Evolutionary conservation across 2,888 invertebrate species (phyloP), one percentile per base, ranked within the genome.

Genomic region (Sarcophaga caerulescens): DNA sequence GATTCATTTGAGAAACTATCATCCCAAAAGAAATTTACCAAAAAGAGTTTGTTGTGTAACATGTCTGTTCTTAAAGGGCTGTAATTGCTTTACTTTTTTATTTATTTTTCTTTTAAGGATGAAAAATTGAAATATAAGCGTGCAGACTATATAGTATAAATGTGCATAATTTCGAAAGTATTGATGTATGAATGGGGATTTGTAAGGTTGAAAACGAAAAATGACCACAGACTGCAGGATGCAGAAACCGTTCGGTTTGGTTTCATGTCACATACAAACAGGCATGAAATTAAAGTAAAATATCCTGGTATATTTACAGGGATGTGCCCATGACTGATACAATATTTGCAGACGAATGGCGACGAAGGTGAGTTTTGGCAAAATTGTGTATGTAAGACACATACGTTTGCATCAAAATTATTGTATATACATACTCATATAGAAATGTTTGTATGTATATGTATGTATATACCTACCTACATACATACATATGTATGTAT

Each of bases 391-490:
- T 57, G 47, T 69, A 60, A 62, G 21, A 23, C 25, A 47, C 44
- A 59, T n/a, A 63, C 69, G 60, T 75, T 75, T 73, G 73, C 73
- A 57, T 47, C 10, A 81, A 45, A 69, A 47, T 69, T 75, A 69
- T 63, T 4, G 47, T 47, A 44, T 17, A 17, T 45, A n/a, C 14
- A 14, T 45, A 19, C 14, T 47, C 47, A 65, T 25, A 75, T 60
- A 11, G 6, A n/a, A 44, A 60, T 10, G 57, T 47, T 57, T 57
- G 44, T 10, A 52, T 52, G 17, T 52, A 8, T 35, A 10, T 2
- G 10, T 63, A 2, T 10, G 12, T 12, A 44, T 17, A 6, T 23
- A 25, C 52, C 10, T 45, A 65, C 62, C 21, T 12, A 19, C 3
- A 47, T 45, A 75, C n/a, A 75, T 60, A 11, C 44, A n/a, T n/a